A percentile compares a stretch with the other conserved stretches of the same genome.
phyloP scores from a whole-genome alignment of 1,140 invertebrate genomes.

The Drosophila bipectinata region DNA sequence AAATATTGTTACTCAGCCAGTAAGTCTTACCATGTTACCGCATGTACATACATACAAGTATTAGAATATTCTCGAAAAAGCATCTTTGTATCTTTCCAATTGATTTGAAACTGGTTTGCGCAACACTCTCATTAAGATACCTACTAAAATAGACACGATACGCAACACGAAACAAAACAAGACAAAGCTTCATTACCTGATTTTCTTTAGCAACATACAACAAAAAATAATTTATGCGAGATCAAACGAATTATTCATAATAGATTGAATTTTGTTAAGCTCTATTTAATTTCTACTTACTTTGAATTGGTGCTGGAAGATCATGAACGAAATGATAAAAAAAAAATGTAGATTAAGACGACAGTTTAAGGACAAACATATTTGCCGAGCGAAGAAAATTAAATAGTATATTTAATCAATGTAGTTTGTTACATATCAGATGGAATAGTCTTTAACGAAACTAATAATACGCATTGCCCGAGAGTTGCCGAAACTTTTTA shows the following conservation, averaged over 20 bases:
- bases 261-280: constrained; percentile 70
- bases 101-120: constrained; percentile 38
- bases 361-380: constrained; percentile 40
- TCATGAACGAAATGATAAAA: constrained; percentile 18
- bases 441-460: constrained; percentile 8
- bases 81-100: constrained; percentile 16
- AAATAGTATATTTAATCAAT: constrained; percentile 47
- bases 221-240: constrained; percentile 57
- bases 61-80: background rate
- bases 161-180: constrained; percentile 51
- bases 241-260: constrained; percentile 33
- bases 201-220: constrained; percentile 70
- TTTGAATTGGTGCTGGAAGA: constrained; percentile 61
- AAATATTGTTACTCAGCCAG: constrained; percentile 52
- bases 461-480: constrained; percentile 17
- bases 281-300: constrained; percentile 34
- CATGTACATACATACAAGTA: background rate
- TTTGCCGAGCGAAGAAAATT: constrained; percentile 50
- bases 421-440: constrained; percentile 78
- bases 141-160: constrained; percentile 16
- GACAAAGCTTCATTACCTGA: constrained; percentile 79
- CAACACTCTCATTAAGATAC: constrained; percentile 30
- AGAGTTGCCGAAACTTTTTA: constrained; percentile 53
- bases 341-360: constrained; percentile 14
- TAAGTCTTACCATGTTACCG: constrained; percentile 12